Base-by-base conservation (phyloP, 2,888 invertebrate genomes). In the Campaea margaritaria region DNA sequence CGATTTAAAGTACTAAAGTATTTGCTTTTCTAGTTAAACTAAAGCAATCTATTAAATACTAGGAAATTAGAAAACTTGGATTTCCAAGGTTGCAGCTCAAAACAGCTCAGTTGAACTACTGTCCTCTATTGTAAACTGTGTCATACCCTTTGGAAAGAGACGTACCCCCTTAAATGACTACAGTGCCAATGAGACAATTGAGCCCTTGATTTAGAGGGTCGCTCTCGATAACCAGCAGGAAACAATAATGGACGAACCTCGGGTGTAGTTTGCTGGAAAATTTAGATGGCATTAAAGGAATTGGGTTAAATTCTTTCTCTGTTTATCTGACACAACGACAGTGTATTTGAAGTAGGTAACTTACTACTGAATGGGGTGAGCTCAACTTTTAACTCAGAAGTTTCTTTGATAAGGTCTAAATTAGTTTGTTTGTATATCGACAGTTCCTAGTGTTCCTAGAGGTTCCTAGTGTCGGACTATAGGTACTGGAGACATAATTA, bases 141-240 rank as follows among this genome's bases (percentile, higher is more conserved):
- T 46, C 36, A 9, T 48, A 49, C 58, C 52, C 46, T 60, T 56
- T 52, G 46, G 55, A 52, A 65, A 51, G 51, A 53, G 41, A 59
- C 58, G 69, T 66, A 67, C 65, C 70, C 65, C 69, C 69, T 74
- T 74, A 81, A 78, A 74, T 76, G 69, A 76, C 73, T 74, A 76
- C 71, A 75, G 74, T 69, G 75, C 70, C 77, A 74, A 76, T 77
- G 76, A 83, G 79, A 81, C 80, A 82, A 85, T 83, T 78, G 81
- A 57, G 65, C 69, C 71, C 73, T 76, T 84, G 85, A 82, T 83
- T 85, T 79, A 83, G 74, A 74, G 76, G 78, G 76, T 75, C 70
- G 66, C 72, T 61, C 68, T 67, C 70, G 68, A 74, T 74, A 75
- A 74, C 67, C 68, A 60, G 61, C 50, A 58, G 64, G 67, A 70